These are phyloP conservation scores for Pachliopta kotzebuea DNA, from an alignment of 2,888 invertebrate genomes.

Conservation along the genomic window DNA sequence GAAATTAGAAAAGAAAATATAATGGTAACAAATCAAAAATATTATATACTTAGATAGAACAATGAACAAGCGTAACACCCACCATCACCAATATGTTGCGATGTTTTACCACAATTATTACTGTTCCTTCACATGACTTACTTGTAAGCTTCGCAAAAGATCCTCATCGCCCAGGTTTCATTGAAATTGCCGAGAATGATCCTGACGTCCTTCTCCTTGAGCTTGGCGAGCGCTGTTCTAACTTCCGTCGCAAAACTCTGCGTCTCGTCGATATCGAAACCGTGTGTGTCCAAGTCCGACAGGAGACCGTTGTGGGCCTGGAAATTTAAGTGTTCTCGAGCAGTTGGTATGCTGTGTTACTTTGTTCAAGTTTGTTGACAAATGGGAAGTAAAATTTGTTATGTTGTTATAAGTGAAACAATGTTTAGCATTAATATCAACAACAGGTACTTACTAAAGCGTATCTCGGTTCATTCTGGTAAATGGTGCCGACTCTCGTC, in stretches of 20 bases:
- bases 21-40: too few species aligned
- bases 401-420: too few species aligned
- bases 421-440: too few species aligned
- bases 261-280: constrained; percentile 91
- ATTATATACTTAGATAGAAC: too few species aligned
- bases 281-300: constrained; percentile 90
- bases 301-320: constrained; percentile 94
- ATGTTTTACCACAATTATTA: too few species aligned
- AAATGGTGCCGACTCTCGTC: constrained; percentile 98
- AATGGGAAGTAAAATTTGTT: too few species aligned
- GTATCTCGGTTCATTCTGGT: constrained; percentile 97
- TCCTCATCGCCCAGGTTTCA: constrained; percentile 93
- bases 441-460: constrained; percentile 83
- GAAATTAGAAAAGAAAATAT: too few species aligned
- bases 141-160: constrained; percentile 93
- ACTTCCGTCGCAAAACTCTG: constrained; percentile 96
- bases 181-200: constrained; percentile 98
- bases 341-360: too few species aligned
- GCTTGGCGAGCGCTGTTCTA: constrained; percentile 87
- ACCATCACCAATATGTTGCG: too few species aligned
- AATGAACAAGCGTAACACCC: too few species aligned
- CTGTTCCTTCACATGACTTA: constrained; percentile 44
- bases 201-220: constrained; percentile 94
- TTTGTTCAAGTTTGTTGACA: too few species aligned
- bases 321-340: constrained; percentile 6